phyloP scores from a whole-genome alignment of 2,888 invertebrate species.

The Sinhomidia bicolor region DNA sequence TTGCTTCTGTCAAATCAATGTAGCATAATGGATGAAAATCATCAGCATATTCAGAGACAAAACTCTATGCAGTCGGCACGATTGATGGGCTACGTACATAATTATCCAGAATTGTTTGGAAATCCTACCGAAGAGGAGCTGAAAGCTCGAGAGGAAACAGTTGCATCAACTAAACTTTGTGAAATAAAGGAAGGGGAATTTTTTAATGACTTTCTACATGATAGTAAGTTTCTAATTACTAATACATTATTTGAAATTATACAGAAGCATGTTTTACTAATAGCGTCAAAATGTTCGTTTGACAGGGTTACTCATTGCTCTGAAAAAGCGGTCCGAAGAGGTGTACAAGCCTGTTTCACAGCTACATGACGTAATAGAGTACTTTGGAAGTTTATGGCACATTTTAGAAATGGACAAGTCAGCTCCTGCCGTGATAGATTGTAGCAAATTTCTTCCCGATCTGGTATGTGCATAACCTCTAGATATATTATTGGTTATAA shows the following conservation, averaged over 20 bases:
- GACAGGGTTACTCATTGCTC: neutral
- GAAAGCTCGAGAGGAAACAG: neutral
- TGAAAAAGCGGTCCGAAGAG: slow-evolving; percentile 26
- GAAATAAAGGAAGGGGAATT: neutral
- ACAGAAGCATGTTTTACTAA: too few species aligned
- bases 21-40: neutral
- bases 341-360: slow-evolving; percentile 23
- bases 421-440: slow-evolving; percentile 8
- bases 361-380: slow-evolving; percentile 31
- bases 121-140: slow-evolving; percentile 37
- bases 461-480: neutral
- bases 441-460: neutral
- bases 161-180: neutral
- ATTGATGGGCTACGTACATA: neutral
- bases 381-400: slow-evolving; percentile 42
- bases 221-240: slow-evolving; percentile 20
- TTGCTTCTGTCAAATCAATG: neutral
- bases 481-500: neutral
- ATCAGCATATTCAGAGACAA: neutral
- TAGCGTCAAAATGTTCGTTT: too few species aligned
- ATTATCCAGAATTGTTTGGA: slow-evolving; percentile 46
- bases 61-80: neutral
- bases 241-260: too few species aligned
- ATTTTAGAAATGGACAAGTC: slow-evolving; percentile 56
- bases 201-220: neutral